phyloP scores from a whole-genome alignment of 1,140 invertebrate genomes.

The Batillaria attramentaria region DNA sequence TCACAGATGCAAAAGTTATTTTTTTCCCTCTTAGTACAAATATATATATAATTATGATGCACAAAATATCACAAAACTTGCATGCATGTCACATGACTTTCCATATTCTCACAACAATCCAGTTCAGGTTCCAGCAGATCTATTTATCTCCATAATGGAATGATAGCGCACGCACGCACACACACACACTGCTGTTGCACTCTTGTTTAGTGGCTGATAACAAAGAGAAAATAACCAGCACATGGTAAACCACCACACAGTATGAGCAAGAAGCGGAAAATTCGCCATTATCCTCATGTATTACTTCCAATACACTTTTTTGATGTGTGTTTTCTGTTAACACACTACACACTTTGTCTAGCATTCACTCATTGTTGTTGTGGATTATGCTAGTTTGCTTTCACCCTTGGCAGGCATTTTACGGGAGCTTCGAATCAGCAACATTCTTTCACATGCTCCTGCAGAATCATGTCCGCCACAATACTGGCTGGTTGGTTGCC shows the following conservation, averaged over 20 bases:
- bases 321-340: background rate
- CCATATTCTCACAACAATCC: background rate
- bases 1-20: background rate
- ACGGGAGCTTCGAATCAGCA: no score
- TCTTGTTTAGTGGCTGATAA: background rate
- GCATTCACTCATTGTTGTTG: no score
- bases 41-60: background rate
- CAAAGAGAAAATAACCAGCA: background rate
- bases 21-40: background rate
- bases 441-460: no score
- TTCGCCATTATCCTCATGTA: background rate
- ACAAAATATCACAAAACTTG: background rate
- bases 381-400: no score
- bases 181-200: background rate
- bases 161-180: background rate
- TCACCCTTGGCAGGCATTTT: no score
- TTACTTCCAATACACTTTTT: background rate
- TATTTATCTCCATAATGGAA: background rate
- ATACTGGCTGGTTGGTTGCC: no score
- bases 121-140: background rate
- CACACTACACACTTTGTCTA: no score
- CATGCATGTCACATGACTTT: background rate
- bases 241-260: background rate
- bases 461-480: no score
- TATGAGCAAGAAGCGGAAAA: background rate